phyloP scores from a whole-genome alignment of 2,113 vertebrate genomes.

The Sigmodon hispidus region DNA sequence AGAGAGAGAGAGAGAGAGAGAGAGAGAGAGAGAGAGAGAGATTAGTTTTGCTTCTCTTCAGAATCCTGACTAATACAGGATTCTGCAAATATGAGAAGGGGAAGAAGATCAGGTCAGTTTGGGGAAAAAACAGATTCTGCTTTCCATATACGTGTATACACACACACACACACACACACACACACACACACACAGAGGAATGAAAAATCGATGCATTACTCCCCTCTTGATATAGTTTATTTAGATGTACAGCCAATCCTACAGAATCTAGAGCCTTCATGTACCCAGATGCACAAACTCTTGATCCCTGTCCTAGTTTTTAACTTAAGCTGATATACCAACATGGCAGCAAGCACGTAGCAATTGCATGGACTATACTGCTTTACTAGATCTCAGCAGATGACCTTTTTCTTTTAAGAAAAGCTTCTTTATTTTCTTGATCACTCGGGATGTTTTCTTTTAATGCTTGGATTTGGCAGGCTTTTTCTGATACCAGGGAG shows the following conservation, averaged over 20 bases:
- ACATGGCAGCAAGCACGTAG: conserved; percentile 18
- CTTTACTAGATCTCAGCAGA: conserved; percentile 61
- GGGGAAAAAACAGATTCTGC: conserved; percentile 19
- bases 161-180: too few relatives aligned
- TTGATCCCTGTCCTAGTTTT: conserved; percentile 59
- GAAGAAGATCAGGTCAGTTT: not conserved
- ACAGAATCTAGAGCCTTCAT: not conserved
- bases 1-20: too few relatives aligned
- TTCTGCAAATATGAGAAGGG: not conserved
- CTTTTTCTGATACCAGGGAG: conserved; percentile 56
- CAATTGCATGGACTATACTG: not conserved
- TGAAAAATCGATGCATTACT: not conserved
- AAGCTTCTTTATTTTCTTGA: conserved; percentile 69
- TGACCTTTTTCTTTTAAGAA: conserved; percentile 68
- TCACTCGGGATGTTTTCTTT: conserved; percentile 66
- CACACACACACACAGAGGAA: too few relatives aligned
- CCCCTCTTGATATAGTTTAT: not conserved
- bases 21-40: too few relatives aligned
- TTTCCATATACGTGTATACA: too few relatives aligned
- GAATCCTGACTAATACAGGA: not conserved
- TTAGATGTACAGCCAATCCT: not conserved
- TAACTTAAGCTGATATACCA: not conserved
- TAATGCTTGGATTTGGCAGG: conserved; percentile 73
- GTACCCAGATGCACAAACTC: not conserved
- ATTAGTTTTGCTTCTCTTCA: not conserved